phyloP scores from a whole-genome alignment of 1,140 invertebrate species.

The Euglossa dilemma region DNA sequence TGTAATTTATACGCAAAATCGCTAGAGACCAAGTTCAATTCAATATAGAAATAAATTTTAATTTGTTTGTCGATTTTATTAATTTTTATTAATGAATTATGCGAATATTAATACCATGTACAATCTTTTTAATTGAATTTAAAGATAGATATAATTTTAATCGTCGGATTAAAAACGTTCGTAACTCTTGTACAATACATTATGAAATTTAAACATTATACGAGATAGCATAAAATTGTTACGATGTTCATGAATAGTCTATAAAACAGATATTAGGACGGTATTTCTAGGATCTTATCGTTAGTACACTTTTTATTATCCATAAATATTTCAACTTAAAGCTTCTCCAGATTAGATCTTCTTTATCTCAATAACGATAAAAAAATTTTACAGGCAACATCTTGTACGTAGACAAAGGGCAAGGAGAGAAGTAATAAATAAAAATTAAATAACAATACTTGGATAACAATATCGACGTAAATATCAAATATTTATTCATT shows the following conservation, averaged over 20 bases:
- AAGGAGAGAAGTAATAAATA: neutral
- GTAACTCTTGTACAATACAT: neutral
- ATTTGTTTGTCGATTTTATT: neutral
- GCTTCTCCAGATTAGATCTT: conserved; percentile 11
- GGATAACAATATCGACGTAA: neutral
- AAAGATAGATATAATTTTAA: neutral
- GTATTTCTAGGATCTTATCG: conserved; percentile 6
- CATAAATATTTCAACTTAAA: conserved; percentile 18
- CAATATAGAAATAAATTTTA: neutral
- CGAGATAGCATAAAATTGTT: neutral
- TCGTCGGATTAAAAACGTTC: neutral
- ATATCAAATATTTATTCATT: neutral
- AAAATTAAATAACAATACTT: neutral
- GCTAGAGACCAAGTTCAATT: neutral
- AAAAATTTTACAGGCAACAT: neutral
- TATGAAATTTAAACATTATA: neutral
- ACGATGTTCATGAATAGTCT: neutral
- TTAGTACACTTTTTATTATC: conserved; percentile 30
- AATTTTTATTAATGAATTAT: no score
- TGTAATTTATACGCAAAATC: neutral
- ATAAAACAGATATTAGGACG: neutral
- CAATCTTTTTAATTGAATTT: neutral
- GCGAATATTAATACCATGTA: no score
- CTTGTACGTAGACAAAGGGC: neutral
- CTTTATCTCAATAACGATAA: conserved; percentile 24